phyloP scores from a whole-genome alignment of 2,888 invertebrate species.

The Drosophila mimetica region DNA sequence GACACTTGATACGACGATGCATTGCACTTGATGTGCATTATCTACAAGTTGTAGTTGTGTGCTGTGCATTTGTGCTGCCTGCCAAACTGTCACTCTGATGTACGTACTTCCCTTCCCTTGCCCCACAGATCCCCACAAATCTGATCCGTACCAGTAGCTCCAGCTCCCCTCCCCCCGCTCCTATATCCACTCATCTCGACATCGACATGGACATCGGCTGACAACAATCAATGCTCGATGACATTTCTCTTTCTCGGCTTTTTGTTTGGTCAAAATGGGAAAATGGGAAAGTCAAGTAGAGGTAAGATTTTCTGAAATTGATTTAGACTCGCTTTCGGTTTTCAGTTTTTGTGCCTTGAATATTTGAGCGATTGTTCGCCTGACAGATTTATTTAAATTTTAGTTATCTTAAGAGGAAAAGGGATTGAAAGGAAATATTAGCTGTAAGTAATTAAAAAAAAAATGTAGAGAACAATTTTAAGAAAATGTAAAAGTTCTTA shows the following conservation, averaged over 20 bases:
- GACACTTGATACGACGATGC: constrained; percentile 47
- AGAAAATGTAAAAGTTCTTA: not conserved
- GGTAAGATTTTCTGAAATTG: not conserved
- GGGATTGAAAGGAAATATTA: too few species aligned
- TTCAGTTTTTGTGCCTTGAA: not conserved
- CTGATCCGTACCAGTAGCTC: not conserved
- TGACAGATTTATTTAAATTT: not conserved
- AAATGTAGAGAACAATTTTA: not conserved
- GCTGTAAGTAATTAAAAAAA: too few species aligned
- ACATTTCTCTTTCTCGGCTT: constrained; percentile 45
- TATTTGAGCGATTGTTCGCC: not conserved
- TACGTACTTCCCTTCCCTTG: constrained; percentile 9
- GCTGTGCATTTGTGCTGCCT: constrained; percentile 53
- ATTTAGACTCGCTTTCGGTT: constrained; percentile 4
- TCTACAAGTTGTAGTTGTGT: constrained; percentile 45
- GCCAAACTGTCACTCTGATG: constrained; percentile 50
- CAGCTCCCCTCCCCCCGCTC: not conserved
- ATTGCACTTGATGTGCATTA: constrained; percentile 59
- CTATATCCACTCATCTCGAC: constrained; percentile 13
- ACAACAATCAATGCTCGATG: constrained; percentile 60
- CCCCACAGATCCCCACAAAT: constrained; percentile 5
- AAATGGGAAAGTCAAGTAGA: constrained; percentile 31
- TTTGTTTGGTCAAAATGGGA: constrained; percentile 17
- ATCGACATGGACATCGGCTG: constrained; percentile 50
- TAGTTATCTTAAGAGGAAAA: too few species aligned